These are phyloP conservation scores for Mormyrops boulengeri DNA, from an alignment of 2,797 vertebrate genomes.

Conservation along the genomic window DNA sequence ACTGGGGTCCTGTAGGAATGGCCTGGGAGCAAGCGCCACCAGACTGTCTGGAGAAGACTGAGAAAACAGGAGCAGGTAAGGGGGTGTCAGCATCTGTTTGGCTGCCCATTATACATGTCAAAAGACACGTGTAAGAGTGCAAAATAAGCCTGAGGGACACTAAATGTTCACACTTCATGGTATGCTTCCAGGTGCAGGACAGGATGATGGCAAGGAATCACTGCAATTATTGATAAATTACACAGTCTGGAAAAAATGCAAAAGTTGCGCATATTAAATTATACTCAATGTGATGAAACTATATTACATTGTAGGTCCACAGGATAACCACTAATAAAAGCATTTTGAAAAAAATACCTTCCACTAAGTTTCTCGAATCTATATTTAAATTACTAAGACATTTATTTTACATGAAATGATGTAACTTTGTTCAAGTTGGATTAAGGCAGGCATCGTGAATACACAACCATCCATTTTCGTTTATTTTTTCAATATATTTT, in stretches of 20 bases:
- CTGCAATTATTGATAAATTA: background rate
- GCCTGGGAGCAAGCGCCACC: conserved; percentile 32
- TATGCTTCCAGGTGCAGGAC: background rate
- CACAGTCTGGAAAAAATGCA: background rate
- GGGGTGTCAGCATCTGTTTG: background rate
- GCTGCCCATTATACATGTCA: background rate
- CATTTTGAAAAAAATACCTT: background rate
- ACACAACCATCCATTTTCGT: background rate
- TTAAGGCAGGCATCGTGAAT: background rate
- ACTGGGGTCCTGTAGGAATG: conserved; percentile 30
- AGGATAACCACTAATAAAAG: background rate
- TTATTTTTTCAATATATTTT: no score
- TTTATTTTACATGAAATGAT: background rate
- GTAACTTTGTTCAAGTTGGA: background rate
- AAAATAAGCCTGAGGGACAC: background rate
- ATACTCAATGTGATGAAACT: background rate
- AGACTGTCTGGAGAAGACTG: background rate
- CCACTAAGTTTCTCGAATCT: background rate
- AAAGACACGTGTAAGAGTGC: background rate
- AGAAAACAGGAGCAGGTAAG: background rate
- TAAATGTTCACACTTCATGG: background rate
- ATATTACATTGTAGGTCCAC: background rate
- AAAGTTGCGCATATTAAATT: background rate
- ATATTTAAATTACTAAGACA: background rate
- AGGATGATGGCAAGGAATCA: background rate